Base-by-base conservation (phyloP, 2,888 invertebrate genomes). In the Eudemis profundana region DNA sequence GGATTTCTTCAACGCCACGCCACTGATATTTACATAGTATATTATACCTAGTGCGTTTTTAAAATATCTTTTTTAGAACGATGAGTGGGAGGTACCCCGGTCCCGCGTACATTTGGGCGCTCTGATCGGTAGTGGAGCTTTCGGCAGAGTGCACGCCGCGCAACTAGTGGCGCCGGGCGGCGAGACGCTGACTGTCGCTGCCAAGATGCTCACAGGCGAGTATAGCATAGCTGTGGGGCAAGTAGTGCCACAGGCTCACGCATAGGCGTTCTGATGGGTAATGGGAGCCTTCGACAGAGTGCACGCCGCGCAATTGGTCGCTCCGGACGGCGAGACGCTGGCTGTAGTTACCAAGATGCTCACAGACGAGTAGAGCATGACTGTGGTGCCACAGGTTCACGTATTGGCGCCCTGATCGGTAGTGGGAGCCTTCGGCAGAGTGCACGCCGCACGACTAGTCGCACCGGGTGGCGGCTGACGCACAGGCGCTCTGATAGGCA, bases 101-200 rank as follows among this genome's bases (percentile, higher is more conserved):
- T 68, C 86, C 19, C 74, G 93, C 71, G 85, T 95, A 1, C 88
- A 90, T 49, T 77, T 94, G 0, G 92, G 92, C 0, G 82, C 87
- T 0, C 83, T 94, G 75, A 93, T 96, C 71, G 96, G 96, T 0
- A 94, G 94, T 71, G 96, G 96, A 0, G 96, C 96, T 5, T 97
- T 96, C 79, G 96, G 96, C 0, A 90, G 93, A 47, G 96, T 96
- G 0, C 95, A 94, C 76, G 92, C 94, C 17, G 96, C 95, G 0
- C 93, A 92, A 0, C 93, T 95, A 4, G 92, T 93, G 62, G 87
- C 92, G 79, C 86, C 93, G 0, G 88, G 86, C 0, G 90, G 75
- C 77, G 94, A 78, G 77, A 91, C 79, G 74, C 70, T 90, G 12
- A 87, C 90, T 0, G 96, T 96, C 0, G 96, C 96, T 4, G 95